phyloP scores from a whole-genome alignment of 2,888 invertebrate species.

The Vesta saturnalis region DNA sequence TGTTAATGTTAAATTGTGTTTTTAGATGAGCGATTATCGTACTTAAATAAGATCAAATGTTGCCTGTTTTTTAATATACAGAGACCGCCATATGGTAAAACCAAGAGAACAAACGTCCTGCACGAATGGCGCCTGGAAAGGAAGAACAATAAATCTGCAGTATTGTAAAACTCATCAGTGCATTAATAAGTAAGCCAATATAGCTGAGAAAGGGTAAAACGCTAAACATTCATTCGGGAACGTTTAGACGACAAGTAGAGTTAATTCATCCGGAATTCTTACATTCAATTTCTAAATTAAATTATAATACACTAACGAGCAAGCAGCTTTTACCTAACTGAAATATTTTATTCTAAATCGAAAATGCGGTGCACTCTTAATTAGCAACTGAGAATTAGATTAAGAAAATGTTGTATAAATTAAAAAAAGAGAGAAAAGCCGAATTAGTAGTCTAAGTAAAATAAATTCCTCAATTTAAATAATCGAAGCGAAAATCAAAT shows the following conservation, averaged over 20 bases:
- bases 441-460: neutral
- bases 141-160: conserved; percentile 59
- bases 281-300: conserved; percentile 58
- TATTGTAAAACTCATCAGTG: conserved; percentile 60
- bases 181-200: conserved; percentile 59
- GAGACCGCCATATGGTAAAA: conserved; percentile 30
- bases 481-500: conserved; percentile 48
- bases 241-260: conserved; percentile 60
- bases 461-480: conserved; percentile 28
- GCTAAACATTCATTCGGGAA: conserved; percentile 61
- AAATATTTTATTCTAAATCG: conserved; percentile 22
- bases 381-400: conserved; percentile 6
- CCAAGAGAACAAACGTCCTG: conserved; percentile 33
- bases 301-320: conserved; percentile 49
- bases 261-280: conserved; percentile 63
- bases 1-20: too few species aligned
- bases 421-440: conserved; percentile 1
- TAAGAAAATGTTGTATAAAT: neutral
- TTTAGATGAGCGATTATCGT: too few species aligned
- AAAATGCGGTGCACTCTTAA: conserved; percentile 23
- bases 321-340: conserved; percentile 27
- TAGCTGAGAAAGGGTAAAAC: conserved; percentile 59
- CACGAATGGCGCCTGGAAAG: conserved; percentile 33
- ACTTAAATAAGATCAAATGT: neutral
- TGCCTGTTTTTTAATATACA: neutral